Evolutionary conservation across 2,888 invertebrate species (phyloP).

Genomic region (Gonocerus acuteangulatus): DNA sequence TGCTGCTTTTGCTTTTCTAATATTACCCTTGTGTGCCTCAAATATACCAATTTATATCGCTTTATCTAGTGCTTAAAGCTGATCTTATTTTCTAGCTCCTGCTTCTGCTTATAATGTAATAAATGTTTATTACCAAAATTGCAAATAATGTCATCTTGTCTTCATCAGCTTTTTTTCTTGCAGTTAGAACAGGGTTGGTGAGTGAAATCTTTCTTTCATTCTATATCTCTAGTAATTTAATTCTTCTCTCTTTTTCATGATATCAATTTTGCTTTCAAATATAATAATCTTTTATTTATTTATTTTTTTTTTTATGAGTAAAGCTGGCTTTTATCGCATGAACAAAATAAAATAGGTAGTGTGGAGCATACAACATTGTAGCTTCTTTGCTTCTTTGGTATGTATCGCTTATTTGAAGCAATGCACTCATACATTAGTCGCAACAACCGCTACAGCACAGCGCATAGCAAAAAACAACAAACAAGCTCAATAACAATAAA

Average conservation of each 20-base stretch:
- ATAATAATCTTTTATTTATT: no score
- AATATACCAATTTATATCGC: background rate
- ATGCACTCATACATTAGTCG: slow-evolving; percentile 15
- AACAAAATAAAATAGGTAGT: slow-evolving; percentile 28
- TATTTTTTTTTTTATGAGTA: slow-evolving; percentile 7
- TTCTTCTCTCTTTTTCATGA: slow-evolving; percentile 25
- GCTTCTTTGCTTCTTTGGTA: slow-evolving; percentile 32
- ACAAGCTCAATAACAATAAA: slow-evolving; percentile 11
- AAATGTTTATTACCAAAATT: slow-evolving; percentile 1
- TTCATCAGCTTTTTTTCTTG: slow-evolving; percentile 18
- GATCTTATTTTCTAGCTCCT: slow-evolving; percentile 14
- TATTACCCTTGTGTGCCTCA: slow-evolving; percentile 7
- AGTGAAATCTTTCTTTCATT: slow-evolving; percentile 11
- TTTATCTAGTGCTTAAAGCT: slow-evolving; percentile 17
- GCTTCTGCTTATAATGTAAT: slow-evolving; percentile 12
- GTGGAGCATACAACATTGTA: slow-evolving; percentile 16
- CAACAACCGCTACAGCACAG: slow-evolving; percentile 11
- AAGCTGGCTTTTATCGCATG: slow-evolving; percentile 22
- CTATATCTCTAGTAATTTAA: background rate
- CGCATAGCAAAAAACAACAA: background rate
- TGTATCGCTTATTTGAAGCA: slow-evolving; percentile 34
- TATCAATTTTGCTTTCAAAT: slow-evolving; percentile 9
- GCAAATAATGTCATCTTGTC: slow-evolving; percentile 17
- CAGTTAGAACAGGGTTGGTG: slow-evolving; percentile 21
- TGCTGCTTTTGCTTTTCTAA: background rate